Evolutionary conservation across 2,113 vertebrate genomes (phyloP), one percentile per base, ranked within the genome.

Genomic region (Malurus alboscapulatus): DNA sequence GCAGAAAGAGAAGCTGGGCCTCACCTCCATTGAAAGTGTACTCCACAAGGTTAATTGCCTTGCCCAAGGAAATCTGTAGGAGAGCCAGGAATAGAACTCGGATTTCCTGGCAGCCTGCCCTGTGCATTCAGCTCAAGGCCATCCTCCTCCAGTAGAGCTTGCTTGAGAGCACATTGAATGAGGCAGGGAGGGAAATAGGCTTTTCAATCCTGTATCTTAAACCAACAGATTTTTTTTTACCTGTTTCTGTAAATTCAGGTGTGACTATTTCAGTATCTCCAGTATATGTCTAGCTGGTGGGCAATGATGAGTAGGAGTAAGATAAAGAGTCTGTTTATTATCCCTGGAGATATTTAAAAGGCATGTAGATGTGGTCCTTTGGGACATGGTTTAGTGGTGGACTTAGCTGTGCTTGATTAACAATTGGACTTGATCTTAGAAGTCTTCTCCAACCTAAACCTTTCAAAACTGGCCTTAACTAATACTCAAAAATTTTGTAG

Each of bases 11-110:
- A 51, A 92, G 63, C 87, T 77, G 91, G 78, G 94, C 89, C 89
- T 94, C 88, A 73, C 91, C 84, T 95, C 88, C 87, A 73, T 63
- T 95, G 91, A 76, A 96, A 96, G 88, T 77, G 84, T 90, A 76
- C 78, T 94, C 77, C 53, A 45, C 91, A 95, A 94, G 91, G 96
- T 94, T 96, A 96, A 96, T 94, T 94, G 93, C 91, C 75, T 95
- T 95, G 96, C 94, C 93, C 94, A 96, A 96, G 93, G 96, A 96
- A 96, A 95, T 96, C 90, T 96, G 90, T 93, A 93, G 94, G 90
- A 96, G 87, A 73, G 84, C 90, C 95, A 94, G 87, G 95, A 96
- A 94, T 93, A 96, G 95, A 95, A 95, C 78, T 94, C 59, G 30
- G 67, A 90, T 94, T 95, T 96, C 85, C 95, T 96, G 95, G 95